Evolutionary conservation across 2,113 vertebrate genomes (phyloP), one percentile per base, ranked within the genome.

Genomic region (Psilopogon haemacephalus): DNA sequence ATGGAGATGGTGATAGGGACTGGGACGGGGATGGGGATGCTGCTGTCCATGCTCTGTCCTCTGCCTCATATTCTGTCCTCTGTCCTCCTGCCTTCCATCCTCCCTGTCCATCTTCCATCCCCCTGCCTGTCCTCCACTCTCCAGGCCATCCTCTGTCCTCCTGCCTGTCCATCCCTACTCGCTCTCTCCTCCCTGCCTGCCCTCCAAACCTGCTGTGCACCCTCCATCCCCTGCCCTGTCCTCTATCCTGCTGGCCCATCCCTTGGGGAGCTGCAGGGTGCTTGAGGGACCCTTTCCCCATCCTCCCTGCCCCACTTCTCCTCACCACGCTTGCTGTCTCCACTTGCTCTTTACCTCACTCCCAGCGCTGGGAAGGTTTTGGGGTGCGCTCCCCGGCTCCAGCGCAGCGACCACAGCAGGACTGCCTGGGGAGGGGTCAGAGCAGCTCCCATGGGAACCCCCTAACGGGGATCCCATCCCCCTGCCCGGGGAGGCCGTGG

Each of bases 291-390:
- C 14, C 9, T 67, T 67, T 4, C 35, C 44, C 32, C 27, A 9
- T 54, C 27, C 64, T n/a, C 32, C 18, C 33, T 78, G 24, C 23
- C 35, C 58, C 19, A 0, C 72, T 93, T 89, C 23, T 93, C 35
- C 56, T 21, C 67, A 3, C 26, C 1, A 0, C 12, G n/a, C 2
- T 48, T 8, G 6, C 10, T 27, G 5, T 59, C 83, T 46, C 71
- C 46, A 0, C 2, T 15, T 17, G 24, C 58, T 56, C 9, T 14
- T 65, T 54, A 27, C 16, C 28, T 14, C 30, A 2, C 18, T 50
- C 19, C 52, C 2, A 0, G 5, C 5, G 9, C 23, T 0, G 0
- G 23, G 8, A 48, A 10, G 20, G 26, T 60, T 67, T 37, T 58
- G 54, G 52, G 8, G 28, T 30, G 44, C 46, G 5, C 30, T 52